These are phyloP conservation scores for Hydropsyche tenuis DNA, from an alignment of 1,140 invertebrate species.

Conservation along the genomic window DNA sequence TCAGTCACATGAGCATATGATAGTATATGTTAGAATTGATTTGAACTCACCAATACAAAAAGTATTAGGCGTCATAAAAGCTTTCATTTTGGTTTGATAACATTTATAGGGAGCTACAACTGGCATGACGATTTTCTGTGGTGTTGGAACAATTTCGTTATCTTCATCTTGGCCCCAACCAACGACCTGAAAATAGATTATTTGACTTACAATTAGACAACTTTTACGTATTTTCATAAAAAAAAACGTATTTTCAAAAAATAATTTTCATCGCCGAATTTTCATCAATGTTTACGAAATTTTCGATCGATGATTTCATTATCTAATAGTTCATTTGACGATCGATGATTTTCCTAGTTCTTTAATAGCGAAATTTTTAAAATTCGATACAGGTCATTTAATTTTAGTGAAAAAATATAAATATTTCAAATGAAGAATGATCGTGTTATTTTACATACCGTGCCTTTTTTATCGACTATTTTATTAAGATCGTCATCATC, in stretches of 20 bases:
- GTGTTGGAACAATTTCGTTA: conserved; percentile 50
- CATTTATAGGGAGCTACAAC: neutral
- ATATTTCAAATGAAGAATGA: neutral
- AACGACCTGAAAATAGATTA: conserved; percentile 56
- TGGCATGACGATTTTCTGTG: neutral
- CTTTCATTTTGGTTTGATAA: neutral
- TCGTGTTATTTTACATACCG: conserved; percentile 51
- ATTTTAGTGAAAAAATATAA: too few species aligned
- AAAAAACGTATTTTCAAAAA: too few species aligned
- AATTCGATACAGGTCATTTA: too few species aligned
- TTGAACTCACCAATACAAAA: conserved; percentile 1
- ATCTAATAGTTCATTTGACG: too few species aligned
- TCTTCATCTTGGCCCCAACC: conserved; percentile 68
- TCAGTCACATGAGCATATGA: too few species aligned
- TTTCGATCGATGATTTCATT: too few species aligned
- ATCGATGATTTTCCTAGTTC: too few species aligned
- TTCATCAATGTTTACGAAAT: too few species aligned
- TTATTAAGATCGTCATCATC: conserved; percentile 53
- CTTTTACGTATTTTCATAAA: too few species aligned
- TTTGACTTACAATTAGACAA: neutral
- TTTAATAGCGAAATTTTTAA: too few species aligned
- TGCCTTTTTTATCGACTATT: conserved; percentile 55
- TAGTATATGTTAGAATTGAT: too few species aligned
- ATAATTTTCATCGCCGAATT: too few species aligned
- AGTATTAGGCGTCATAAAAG: neutral